phyloP scores from a whole-genome alignment of 2,888 invertebrate species.

The Thymelicus sylvestris region DNA sequence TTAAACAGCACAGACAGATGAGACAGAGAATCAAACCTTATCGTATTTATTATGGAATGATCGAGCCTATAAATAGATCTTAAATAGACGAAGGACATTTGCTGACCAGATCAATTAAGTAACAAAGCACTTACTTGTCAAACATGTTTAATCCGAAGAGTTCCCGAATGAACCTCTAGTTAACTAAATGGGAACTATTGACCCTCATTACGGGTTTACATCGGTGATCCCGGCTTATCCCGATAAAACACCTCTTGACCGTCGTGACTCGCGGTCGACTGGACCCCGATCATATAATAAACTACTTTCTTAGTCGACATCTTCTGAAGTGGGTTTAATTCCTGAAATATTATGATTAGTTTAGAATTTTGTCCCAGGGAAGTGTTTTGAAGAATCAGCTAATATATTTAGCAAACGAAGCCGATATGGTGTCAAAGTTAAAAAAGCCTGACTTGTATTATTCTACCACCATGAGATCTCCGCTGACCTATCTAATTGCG shows the following conservation, averaged over 20 bases:
- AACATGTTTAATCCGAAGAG: slow-evolving; percentile 39
- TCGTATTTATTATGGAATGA: too few species aligned
- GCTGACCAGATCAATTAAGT: neutral
- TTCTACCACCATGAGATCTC: too few species aligned
- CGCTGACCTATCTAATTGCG: too few species aligned
- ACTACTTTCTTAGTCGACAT: slow-evolving; percentile 32
- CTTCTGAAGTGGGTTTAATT: slow-evolving; percentile 2
- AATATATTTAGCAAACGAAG: too few species aligned
- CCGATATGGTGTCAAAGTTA: too few species aligned
- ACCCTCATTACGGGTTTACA: slow-evolving; percentile 78
- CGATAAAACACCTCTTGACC: slow-evolving; percentile 80
- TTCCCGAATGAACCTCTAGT: slow-evolving; percentile 27
- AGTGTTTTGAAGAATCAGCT: neutral
- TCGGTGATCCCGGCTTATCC: slow-evolving; percentile 79
- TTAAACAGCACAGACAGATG: too few species aligned
- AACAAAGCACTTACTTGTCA: slow-evolving; percentile 37
- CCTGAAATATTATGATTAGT: neutral
- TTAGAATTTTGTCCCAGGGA: neutral
- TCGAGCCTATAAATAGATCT: too few species aligned
- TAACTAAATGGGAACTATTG: slow-evolving; percentile 62
- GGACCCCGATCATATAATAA: slow-evolving; percentile 34
- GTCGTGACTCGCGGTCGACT: slow-evolving; percentile 46
- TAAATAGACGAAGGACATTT: too few species aligned
- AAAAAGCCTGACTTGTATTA: too few species aligned
- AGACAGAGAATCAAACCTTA: too few species aligned